Evolutionary conservation across 2,797 vertebrate species (phyloP).

Genomic region (Cossypha niveicapilla): DNA sequence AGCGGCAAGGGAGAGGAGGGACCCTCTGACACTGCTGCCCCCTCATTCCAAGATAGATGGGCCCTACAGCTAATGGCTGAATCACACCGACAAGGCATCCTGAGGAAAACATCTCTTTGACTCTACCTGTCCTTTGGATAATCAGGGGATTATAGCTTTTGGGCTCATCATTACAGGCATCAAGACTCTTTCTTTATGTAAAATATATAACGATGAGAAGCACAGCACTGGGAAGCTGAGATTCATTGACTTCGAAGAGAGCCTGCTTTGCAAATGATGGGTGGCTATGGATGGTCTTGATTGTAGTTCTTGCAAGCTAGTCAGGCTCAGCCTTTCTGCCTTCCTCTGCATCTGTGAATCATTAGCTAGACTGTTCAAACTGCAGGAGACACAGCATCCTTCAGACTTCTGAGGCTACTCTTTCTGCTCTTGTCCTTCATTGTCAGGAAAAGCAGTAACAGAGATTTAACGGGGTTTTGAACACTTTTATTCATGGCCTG

Average conservation of each 20-base stretch:
- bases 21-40: background rate
- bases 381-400: slow-evolving; percentile 12
- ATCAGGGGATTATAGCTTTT: slow-evolving; percentile 5
- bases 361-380: slow-evolving; percentile 32
- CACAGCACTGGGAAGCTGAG: background rate
- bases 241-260: background rate
- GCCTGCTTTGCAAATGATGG: slow-evolving; percentile 1
- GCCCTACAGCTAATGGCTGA: background rate
- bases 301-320: slow-evolving; percentile 12
- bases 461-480: slow-evolving; percentile 33
- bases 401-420: slow-evolving; percentile 41
- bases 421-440: slow-evolving; percentile 25
- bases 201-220: slow-evolving; percentile 7
- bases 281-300: background rate
- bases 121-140: slow-evolving; percentile 3
- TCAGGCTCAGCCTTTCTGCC: slow-evolving; percentile 10
- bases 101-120: background rate
- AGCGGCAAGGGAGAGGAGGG: background rate
- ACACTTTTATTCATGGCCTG: background rate
- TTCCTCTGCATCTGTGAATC: background rate
- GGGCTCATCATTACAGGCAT: slow-evolving; percentile 13
- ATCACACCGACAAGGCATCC: background rate
- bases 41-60: background rate
- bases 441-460: slow-evolving; percentile 11
- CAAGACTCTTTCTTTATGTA: background rate